phyloP scores from a whole-genome alignment of 2,113 vertebrate species.

The Leuciscus idus region DNA sequence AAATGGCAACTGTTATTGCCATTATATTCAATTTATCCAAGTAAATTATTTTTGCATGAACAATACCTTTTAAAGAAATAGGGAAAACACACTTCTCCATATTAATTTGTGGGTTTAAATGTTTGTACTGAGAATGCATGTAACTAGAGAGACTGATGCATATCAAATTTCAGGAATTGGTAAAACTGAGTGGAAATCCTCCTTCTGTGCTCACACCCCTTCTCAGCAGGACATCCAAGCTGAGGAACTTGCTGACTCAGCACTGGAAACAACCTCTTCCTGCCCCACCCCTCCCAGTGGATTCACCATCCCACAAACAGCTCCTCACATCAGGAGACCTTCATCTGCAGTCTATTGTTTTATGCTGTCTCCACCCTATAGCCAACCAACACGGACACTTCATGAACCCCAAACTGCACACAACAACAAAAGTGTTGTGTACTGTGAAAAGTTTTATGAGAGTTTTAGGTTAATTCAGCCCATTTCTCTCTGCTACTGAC shows the following conservation, averaged over 20 bases:
- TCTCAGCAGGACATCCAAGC: constrained; percentile 17
- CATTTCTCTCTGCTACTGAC: constrained; percentile 25
- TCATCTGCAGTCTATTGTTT: background rate
- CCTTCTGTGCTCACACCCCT: constrained; percentile 36
- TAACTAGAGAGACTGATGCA: background rate
- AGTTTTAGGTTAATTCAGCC: constrained; percentile 27
- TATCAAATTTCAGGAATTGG: background rate
- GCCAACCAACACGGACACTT: background rate
- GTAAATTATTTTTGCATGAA: background rate
- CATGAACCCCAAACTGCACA: background rate
- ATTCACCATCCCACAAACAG: background rate
- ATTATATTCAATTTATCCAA: background rate
- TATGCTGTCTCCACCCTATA: constrained; percentile 7
- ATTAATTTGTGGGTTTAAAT: constrained; percentile 20
- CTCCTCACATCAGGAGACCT: background rate
- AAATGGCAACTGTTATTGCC: too few species aligned
- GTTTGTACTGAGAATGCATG: constrained; percentile 10
- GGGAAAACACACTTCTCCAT: background rate
- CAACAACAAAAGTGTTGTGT: background rate
- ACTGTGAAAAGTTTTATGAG: background rate
- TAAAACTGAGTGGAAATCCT: constrained; percentile 21
- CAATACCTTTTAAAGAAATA: background rate
- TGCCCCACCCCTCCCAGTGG: constrained; percentile 48
- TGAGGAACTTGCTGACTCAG: constrained; percentile 29
- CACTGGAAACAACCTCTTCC: constrained; percentile 42